Evolutionary conservation across 37 sponge, comb jelly and placozoan genomes (phyloP).

Genomic region (Lycopodina hypogea): DNA sequence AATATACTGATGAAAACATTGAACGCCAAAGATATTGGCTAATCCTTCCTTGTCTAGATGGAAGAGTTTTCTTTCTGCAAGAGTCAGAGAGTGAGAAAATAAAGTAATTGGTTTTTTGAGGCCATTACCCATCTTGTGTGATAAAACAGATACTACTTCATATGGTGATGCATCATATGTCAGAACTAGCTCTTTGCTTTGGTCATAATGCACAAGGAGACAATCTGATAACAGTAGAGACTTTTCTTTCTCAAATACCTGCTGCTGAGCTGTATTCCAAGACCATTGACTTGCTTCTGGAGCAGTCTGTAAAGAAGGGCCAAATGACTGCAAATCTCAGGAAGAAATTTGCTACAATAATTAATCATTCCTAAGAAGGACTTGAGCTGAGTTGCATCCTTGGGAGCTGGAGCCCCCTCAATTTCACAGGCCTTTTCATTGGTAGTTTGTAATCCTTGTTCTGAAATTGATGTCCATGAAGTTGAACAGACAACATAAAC

Average conservation of each 20-base stretch:
- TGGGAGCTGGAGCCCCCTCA: constrained; percentile 14
- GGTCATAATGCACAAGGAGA: constrained; percentile 30
- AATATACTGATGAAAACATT: constrained; percentile 20
- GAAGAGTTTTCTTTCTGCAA: constrained; percentile 19
- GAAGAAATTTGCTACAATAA: constrained; percentile 39
- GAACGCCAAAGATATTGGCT: constrained; percentile 24
- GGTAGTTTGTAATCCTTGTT: constrained; percentile 5
- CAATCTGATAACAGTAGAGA: constrained; percentile 12
- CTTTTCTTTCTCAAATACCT: constrained; percentile 28
- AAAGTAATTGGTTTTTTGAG: constrained; percentile 15
- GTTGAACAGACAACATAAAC: constrained; percentile 10
- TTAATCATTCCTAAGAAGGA: constrained; percentile 38
- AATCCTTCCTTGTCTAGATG: constrained; percentile 31
- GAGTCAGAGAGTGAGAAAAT: constrained; percentile 23
- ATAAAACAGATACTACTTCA: constrained; percentile 21
- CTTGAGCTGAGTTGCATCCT: not conserved
- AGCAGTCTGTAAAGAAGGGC: constrained; percentile 36
- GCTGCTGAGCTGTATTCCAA: constrained; percentile 19
- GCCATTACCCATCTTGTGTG: constrained; percentile 15
- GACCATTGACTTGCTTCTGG: constrained; percentile 25
- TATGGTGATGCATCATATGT: constrained; percentile 40
- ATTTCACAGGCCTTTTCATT: constrained; percentile 10
- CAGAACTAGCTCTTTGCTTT: constrained; percentile 3
- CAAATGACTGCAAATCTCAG: constrained; percentile 25
- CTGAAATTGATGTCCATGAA: constrained; percentile 23